Evolutionary conservation across 1,140 invertebrate genomes (phyloP), one percentile per base, ranked within the genome.

Genomic region (Dryas iulia): DNA sequence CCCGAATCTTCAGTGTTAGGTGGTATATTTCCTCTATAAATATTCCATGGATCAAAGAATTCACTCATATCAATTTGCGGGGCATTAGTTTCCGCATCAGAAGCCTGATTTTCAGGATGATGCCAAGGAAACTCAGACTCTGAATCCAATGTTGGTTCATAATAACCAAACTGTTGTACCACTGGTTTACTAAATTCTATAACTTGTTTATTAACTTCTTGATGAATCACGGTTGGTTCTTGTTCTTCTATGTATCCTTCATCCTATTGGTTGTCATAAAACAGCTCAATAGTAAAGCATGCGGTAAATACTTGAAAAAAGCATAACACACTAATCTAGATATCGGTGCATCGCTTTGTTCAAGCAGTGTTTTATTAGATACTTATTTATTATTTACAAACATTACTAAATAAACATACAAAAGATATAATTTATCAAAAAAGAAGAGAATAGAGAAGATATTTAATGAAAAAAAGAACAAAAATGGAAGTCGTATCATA

Each of bases 21-120:
- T 4, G 76, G 82, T 56, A 90, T 86, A 66, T 89, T 69, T 60
- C 87, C 89, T 71, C 76, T 76, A 71, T 93, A 94, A 69, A 88
- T 81, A 23, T 93, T 85, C 94, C 94, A 94, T 1, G 94, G 94
- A 84, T 94, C 93, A 79, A 92, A 82, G 80, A 94, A 93, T 71
- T 94, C 87, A 11, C 89, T 83, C 72, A 93, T 87, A 62, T 88
- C 82, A 63, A 86, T 65, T 31, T 76, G 33, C 52, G 66, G 59
- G 23, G 74, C 77, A 24, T 71, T 65, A 10, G 53, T 18, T 52
- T 81, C 73, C 8, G 21, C 6, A 69, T 83, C 79, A 52, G 65
- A 21, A 31, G 63, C 74, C 78, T 85, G 82, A 14, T 74, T 73
- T 59, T 82, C 76, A 12, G 86, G 87, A 39, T 84, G 86, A 71